Evolutionary conservation across 2,888 invertebrate species (phyloP), one percentile per base, ranked within the genome.

Genomic region (Nasonovia ribisnigri): DNA sequence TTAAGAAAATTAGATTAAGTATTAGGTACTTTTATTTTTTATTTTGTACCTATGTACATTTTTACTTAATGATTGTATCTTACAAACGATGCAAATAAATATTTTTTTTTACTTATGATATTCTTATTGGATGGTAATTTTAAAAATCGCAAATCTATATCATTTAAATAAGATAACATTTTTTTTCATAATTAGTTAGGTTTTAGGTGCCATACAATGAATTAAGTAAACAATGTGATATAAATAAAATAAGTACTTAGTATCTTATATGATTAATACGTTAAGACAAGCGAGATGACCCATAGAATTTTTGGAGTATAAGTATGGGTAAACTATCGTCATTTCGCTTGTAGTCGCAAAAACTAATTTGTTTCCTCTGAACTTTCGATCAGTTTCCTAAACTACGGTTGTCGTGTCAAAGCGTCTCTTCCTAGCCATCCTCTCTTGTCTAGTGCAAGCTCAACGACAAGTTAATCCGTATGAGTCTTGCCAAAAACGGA

Each of bases 401-500:
- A 77, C 92, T 89, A 88, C 77, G 77, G 84, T 90, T 88, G 57
- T 90, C 84, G 84, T 90, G 89, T 93, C 93, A 93, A 93, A 93
- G 88, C 46, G 77, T 84, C 84, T 87, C 87, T 60, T 84, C 60
- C 92, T 48, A 87, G 92, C 48, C 60, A 57, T 67, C 57, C 92
- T 92, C 43, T 46, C 87, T 87, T 87, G 93, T 92, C 86, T 93
- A 90, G 93, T 43, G 88, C 43, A 48, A 92, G 88, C 90, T 86
- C 93, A 93, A 86, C 90, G 93, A 93, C 93, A 93, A 93, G 93
- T 93, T 93, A 93, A 93, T 93, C 93, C 93, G 86, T 84, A 84
- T 46, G 89, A 84, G 93, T 87, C 93, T 84, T 90, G 93, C 86
- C 93, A 87, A 93, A 93, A 90, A 90, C 90, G 93, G 93, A 93